Base-by-base conservation (phyloP, 2,797 vertebrate species). In the Tauraco hartlaubi region DNA sequence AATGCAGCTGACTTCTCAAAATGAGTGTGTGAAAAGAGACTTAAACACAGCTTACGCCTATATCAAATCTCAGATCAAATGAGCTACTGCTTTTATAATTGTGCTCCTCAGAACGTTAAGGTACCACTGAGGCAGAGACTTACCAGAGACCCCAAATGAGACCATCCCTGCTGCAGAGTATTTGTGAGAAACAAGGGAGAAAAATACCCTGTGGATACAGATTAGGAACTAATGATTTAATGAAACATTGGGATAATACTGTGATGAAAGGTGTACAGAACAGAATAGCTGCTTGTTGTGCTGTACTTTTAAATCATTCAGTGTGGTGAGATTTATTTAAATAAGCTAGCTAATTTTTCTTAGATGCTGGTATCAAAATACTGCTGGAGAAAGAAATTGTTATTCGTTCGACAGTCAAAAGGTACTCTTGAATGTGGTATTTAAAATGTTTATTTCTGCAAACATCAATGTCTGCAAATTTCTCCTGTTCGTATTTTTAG, bases 41-140 rank as follows among this genome's bases (percentile, higher is more conserved):
- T 72, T 62, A 51, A 68, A 49, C 12, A 39, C 49, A 76, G 22
- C 6, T 71, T 35, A 17, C 1, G 1, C 3, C 20, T 13, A 0
- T 58, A 9, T 46, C 20, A 19, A 11, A 48, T 51, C 22, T 66
- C 31, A 3, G 51, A 21, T 58, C 4, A 62, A 72, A 31, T 13
- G 17, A 68, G 25, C 46, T 63, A 59, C 5, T 2, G 0, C 69
- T 84, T 59, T 75, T 39, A 9, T 20, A 61, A 4, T 15, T 59
- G 14, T 66, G 20, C 25, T 91, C 35, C 49, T 69, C 25, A 16
- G 12, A 68, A 62, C 5, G n/a, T 89, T 89, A 31, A 61, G 66
- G 77, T 86, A 15, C 19, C 11, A 18, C 49, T 44, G 54, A 64
- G 52, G 31, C 56, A 43, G 28, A 31, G 35, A 43, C 39, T 78